Evolutionary conservation across 1,140 invertebrate species (phyloP).

Genomic region (Conus ventricosus): DNA sequence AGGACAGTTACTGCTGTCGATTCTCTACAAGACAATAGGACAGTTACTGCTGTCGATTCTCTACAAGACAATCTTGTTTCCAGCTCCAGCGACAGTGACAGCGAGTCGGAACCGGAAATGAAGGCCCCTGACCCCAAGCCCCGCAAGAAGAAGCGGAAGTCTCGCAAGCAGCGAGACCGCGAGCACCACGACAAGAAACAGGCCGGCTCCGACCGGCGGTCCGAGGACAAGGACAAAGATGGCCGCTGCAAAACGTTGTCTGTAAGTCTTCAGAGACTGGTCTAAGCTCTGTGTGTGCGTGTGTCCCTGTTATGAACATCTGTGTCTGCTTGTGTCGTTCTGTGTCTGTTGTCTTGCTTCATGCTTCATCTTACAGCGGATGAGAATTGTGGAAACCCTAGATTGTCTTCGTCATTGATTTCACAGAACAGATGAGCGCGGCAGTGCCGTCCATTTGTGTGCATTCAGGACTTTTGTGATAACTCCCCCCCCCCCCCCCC

Average conservation of each 20-base stretch:
- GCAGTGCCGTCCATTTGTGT: no score
- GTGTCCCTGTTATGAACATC: neutral
- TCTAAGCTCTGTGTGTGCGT: conserved; percentile 15
- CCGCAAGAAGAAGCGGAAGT: conserved; percentile 70
- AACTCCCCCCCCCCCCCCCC: no score
- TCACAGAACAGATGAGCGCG: no score
- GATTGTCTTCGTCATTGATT: no score
- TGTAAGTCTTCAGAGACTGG: conserved; percentile 37
- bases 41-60: no score
- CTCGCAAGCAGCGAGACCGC: conserved; percentile 67
- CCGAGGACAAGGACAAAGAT: conserved; percentile 28
- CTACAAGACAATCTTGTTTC: neutral
- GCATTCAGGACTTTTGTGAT: no score
- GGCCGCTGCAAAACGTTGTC: conserved; percentile 30
- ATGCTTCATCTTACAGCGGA: no score
- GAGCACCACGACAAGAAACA: conserved; percentile 49
- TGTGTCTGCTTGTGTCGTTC: no score
- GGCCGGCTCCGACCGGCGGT: conserved; percentile 10
- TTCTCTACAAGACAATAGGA: no score
- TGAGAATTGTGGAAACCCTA: no score
- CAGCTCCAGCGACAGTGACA: conserved; percentile 74
- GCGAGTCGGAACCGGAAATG: conserved; percentile 72
- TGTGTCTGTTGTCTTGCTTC: no score
- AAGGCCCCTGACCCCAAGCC: conserved; percentile 58
- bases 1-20: no score